Evolutionary conservation across 2,113 vertebrate genomes (phyloP).

Genomic region (Thamnophis sirtalis): DNA sequence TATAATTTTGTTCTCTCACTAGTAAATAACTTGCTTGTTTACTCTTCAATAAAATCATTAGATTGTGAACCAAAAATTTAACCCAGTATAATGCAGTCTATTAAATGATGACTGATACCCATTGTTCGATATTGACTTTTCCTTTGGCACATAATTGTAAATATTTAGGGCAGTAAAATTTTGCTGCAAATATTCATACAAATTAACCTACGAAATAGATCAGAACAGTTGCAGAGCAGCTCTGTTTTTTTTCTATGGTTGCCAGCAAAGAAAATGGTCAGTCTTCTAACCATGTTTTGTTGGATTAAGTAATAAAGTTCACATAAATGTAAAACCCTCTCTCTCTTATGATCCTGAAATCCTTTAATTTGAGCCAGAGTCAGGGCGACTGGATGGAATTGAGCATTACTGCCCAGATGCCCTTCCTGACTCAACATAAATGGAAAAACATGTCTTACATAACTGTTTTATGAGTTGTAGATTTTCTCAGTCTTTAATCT

Average conservation of each 20-base stretch:
- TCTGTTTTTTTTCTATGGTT: not conserved
- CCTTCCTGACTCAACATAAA: not conserved
- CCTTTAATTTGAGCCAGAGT: not conserved
- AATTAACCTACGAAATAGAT: not conserved
- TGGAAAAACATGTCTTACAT: not conserved
- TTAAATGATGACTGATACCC: not conserved
- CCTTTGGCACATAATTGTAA: not conserved
- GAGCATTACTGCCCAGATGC: not conserved
- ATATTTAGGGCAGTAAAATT: not conserved
- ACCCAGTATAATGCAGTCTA: not conserved
- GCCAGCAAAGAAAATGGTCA: not conserved
- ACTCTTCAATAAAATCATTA: not conserved
- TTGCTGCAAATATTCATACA: not conserved
- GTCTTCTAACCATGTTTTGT: not conserved
- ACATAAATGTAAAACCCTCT: not conserved
- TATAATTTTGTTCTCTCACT: not conserved
- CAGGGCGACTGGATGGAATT: not conserved
- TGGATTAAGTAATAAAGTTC: not conserved
- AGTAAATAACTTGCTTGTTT: not conserved
- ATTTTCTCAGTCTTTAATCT: not conserved
- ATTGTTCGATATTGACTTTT: not conserved
- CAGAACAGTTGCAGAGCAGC: not conserved
- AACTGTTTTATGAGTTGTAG: not conserved
- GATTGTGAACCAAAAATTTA: not conserved
- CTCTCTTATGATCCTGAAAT: not conserved